Base-by-base conservation (phyloP, 2,888 invertebrate genomes). In the Temnothorax unifasciatus region DNA sequence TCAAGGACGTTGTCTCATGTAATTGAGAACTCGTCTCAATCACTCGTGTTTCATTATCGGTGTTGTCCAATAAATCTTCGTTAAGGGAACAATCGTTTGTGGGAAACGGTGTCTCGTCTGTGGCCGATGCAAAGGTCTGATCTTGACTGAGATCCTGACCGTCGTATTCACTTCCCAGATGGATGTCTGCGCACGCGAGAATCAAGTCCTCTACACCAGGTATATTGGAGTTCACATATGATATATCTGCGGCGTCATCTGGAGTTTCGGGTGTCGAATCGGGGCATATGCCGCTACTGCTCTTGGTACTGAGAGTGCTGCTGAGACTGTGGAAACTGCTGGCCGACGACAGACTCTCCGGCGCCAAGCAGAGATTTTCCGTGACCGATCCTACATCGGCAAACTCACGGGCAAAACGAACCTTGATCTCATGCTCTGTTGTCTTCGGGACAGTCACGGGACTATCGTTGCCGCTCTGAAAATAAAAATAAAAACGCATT, bases 301-400 rank as follows among this genome's bases (percentile, higher is more conserved):
- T 92, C 74, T 93, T 94, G 18, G 90, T 91, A 81, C 92, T 93
- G 13, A 92, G 84, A 3, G 90, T 93, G 63, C 93, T 92, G 34
- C 89, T 89, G 57, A 94, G 86, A 81, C 94, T 94, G 57, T 92
- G 94, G 82, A 93, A 93, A 71, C 94, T 94, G 86, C 94, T 93
- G 15, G 93, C 93, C 64, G 94, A 93, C 1, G 94, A 94, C 15
- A 94, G 77, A 82, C 91, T 93, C 29, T 89, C 92, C 9, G 90
- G 89, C 0, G 84, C 69, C 11, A 88, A 73, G 34, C 85, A 87
- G 69, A 54, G 41, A 44, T 69, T 77, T 15, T 77, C 77, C 25
- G 47, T 44, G 13, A 75, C 63, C 38, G 88, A 79, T 79, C 81
- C 87, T 47, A 87, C 93, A 76, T 94, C 94, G 52, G 90, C 92